These are phyloP conservation scores for Microctenopoma steveboyesi DNA, from an alignment of 2,797 vertebrate genomes.

Conservation along the genomic window DNA sequence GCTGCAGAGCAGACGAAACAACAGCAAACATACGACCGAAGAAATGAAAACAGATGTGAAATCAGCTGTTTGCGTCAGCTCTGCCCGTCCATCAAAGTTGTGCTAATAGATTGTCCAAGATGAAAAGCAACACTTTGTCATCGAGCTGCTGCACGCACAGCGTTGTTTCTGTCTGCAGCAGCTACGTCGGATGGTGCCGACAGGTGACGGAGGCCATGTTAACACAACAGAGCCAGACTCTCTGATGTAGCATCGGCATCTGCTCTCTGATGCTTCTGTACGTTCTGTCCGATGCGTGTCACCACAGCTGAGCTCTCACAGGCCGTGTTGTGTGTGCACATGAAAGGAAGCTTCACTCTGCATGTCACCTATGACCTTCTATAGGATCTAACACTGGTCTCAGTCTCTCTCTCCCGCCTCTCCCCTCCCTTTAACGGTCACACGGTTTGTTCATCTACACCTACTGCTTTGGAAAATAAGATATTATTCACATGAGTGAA, in stretches of 20 bases:
- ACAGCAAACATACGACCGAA: too few species aligned
- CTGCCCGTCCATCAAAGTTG: too few species aligned
- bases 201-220: slow-evolving; percentile 9
- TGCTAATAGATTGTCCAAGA: too few species aligned
- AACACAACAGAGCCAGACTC: slow-evolving; percentile 23
- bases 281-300: slow-evolving; percentile 22
- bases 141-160: too few species aligned
- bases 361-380: slow-evolving; percentile 7
- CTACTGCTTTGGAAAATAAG: slow-evolving; percentile 25
- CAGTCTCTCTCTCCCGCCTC: background rate
- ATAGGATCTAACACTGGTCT: background rate
- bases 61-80: too few species aligned
- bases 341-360: slow-evolving; percentile 27
- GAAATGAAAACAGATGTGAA: too few species aligned
- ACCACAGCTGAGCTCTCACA: slow-evolving; percentile 37
- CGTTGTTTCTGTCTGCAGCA: background rate
- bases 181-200: slow-evolving; percentile 5
- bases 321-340: slow-evolving; percentile 32
- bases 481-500: slow-evolving; percentile 55
- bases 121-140: too few species aligned
- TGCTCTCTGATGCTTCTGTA: slow-evolving; percentile 54
- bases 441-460: slow-evolving; percentile 12
- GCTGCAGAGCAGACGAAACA: too few species aligned
- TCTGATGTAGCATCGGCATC: slow-evolving; percentile 49
- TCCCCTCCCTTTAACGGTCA: background rate